Base-by-base conservation (phyloP, 1,140 invertebrate genomes). In the Vollenhovia emeryi region DNA sequence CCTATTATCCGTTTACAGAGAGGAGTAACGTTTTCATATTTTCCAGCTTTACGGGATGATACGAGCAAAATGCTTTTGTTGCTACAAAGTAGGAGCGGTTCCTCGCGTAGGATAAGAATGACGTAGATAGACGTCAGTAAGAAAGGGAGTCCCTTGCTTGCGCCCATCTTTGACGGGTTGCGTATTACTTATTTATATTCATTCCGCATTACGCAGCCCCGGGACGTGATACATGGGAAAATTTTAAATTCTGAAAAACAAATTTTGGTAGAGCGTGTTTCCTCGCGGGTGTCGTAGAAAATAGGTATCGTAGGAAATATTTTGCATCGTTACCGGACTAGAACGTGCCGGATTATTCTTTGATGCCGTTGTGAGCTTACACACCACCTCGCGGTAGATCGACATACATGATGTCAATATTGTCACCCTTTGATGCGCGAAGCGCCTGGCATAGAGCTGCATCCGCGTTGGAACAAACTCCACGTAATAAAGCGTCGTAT, bases 171-270 rank as follows among this genome's bases (percentile, higher is more conserved):
- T 82, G 78, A 73, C 78, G 36, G 64, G 64, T 57, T 80, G 52
- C 64, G 66, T 82, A 82, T 82, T 82, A 82, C 52, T 71, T 82
- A 82, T 82, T 82, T 82, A 82, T 45, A 73, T 82, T 82, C 50
- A 82, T 82, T 82, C 13, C 66, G 36, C 57, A 82, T 82, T 82
- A 82, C 66, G 55, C 62, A n/a, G 36, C n/a, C 4, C 11, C 8
- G 27, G 43, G 66, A 82, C 52, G 52, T 73, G 78, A 82, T 82
- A 57, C 50, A 73, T n/a, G 78, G 45, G 27, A 43, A 21, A 71
- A 82, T 57, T 82, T 71, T 57, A 82, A 59, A 82, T 57, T 82
- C 7, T 73, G 78, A 43, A 71, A 71, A 57, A 71, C 66, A 69
- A 82, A 57, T 71, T 82, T 82, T 82, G 40, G 78, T 13, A 55